A percentile compares a stretch with the other conserved stretches of the same genome.
Evolutionary conservation across 37 sponge, comb jelly and placozoan species (phyloP).

Genomic region (Mnemiopsis leidyi): DNA sequence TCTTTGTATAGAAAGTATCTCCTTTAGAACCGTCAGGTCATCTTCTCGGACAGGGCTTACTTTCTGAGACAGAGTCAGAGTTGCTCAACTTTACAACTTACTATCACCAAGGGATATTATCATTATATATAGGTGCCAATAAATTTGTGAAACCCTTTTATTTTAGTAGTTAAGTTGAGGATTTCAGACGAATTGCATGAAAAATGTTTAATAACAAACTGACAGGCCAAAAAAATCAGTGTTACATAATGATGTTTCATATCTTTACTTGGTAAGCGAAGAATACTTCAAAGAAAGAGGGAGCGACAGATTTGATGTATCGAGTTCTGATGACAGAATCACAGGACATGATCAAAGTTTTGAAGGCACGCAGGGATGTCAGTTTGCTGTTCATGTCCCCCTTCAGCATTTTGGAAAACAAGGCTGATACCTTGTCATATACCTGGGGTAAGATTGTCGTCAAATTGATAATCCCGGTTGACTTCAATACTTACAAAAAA

Average conservation of each 20-base stretch:
- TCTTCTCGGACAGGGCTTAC: neutral
- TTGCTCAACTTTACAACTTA: too few relatives aligned
- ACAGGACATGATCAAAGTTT: neutral
- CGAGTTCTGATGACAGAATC: neutral
- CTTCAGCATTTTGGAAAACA: neutral
- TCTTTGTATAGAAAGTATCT: neutral
- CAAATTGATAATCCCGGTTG: too few relatives aligned
- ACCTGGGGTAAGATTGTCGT: neutral
- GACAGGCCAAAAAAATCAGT: too few relatives aligned
- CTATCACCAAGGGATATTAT: too few relatives aligned
- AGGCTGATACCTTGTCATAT: neutral
- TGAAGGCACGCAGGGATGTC: neutral
- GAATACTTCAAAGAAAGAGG: neutral
- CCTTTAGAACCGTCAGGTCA: neutral
- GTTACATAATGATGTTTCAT: too few relatives aligned
- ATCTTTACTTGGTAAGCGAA: neutral
- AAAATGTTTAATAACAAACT: too few relatives aligned
- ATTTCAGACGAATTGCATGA: too few relatives aligned
- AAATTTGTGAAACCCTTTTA: too few relatives aligned
- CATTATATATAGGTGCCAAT: too few relatives aligned
- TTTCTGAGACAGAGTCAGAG: neutral
- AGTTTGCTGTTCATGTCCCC: neutral
- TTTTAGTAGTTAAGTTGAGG: too few relatives aligned
- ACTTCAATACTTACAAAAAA: too few relatives aligned
- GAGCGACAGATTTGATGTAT: neutral